phyloP scores from a whole-genome alignment of 2,113 vertebrate species.

The Entosphenus tridentatus region DNA sequence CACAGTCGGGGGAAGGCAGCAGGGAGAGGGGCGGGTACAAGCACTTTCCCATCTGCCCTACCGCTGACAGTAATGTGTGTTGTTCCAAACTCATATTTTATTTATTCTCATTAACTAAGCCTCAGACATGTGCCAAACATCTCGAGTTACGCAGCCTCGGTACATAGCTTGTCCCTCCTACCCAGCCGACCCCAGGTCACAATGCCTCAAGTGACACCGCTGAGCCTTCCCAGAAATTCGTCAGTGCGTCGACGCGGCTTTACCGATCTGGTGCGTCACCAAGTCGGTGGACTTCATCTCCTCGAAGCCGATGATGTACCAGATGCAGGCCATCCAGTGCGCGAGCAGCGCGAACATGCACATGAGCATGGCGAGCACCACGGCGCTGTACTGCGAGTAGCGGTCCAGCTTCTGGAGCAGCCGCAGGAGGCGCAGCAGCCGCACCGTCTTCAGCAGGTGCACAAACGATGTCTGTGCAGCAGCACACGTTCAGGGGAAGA shows the following conservation, averaged over 20 bases:
- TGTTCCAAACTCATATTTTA: no score
- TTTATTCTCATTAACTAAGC: no score
- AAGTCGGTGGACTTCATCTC: conserved; percentile 57
- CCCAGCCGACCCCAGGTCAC: no score
- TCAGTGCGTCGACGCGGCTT: conserved; percentile 10
- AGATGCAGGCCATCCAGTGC: conserved; percentile 69
- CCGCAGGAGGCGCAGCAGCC: conserved; percentile 47
- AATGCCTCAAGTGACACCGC: no score
- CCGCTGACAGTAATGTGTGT: no score
- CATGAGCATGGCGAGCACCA: conserved; percentile 66
- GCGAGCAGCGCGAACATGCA: conserved; percentile 61
- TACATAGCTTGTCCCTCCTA: no score
- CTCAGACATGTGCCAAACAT: no score
- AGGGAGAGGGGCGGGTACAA: no score
- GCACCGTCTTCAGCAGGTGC: conserved; percentile 50
- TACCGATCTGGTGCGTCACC: conserved; percentile 76
- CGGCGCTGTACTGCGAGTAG: conserved; percentile 67
- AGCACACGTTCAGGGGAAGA: background rate
- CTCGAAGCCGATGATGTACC: conserved; percentile 55
- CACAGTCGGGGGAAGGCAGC: no score
- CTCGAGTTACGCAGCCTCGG: no score
- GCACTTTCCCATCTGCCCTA: no score
- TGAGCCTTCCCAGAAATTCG: conserved; percentile 11
- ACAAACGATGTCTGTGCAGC: conserved; percentile 34
- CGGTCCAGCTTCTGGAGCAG: conserved; percentile 62